Evolutionary conservation across 35 echinoderm and acorn worm genomes (phyloP).

Genomic region (Ophioderma brevispina): DNA sequence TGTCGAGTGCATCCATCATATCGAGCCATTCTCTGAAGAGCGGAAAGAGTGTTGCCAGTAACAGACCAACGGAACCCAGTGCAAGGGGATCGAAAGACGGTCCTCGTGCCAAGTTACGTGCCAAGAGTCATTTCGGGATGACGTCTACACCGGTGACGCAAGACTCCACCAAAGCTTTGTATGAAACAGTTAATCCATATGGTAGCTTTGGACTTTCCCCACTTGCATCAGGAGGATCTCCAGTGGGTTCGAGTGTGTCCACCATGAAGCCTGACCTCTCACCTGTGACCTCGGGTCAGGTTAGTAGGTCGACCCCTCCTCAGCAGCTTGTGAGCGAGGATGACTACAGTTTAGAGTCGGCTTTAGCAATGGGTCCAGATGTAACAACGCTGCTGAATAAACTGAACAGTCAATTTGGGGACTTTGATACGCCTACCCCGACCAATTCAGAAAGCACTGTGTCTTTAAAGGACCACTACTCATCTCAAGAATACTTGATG

Average conservation of each 20-base stretch:
- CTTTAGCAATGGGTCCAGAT: constrained; percentile 33
- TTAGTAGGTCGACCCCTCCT: constrained; percentile 10
- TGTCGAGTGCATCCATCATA: constrained; percentile 89
- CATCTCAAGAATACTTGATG: constrained; percentile 60
- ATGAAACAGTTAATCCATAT: background rate
- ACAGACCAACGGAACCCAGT: background rate
- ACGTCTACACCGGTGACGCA: constrained; percentile 18
- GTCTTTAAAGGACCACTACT: constrained; percentile 15
- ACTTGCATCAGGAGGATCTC: background rate
- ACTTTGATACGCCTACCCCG: background rate
- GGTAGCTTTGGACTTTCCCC: background rate
- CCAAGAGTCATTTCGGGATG: constrained; percentile 25
- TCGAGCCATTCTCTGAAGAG: constrained; percentile 89
- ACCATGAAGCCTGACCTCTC: constrained; percentile 6
- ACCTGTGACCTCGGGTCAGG: background rate
- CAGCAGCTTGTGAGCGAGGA: background rate
- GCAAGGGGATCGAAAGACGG: constrained; percentile 11
- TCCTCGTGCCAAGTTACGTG: constrained; percentile 6
- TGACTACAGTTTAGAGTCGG: background rate
- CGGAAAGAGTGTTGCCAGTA: background rate
- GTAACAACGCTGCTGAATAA: constrained; percentile 21
- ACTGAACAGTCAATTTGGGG: constrained; percentile 12
- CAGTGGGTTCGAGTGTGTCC: background rate
- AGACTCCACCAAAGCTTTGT: background rate
- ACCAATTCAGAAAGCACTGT: constrained; percentile 11